Base-by-base conservation (phyloP, 23 tunicate genomes). In the Clavelina lepadiformis region DNA sequence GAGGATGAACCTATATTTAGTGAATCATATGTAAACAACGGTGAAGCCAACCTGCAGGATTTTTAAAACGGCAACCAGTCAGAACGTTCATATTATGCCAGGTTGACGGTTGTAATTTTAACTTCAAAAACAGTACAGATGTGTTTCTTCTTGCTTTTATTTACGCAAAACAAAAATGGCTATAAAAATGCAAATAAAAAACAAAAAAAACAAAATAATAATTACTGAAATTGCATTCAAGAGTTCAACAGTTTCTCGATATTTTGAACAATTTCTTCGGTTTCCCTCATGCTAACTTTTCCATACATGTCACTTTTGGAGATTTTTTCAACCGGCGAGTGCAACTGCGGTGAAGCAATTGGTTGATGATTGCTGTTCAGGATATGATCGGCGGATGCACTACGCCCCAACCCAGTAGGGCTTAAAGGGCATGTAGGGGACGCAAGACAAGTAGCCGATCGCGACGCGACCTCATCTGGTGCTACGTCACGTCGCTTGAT, bases 221-320 rank as follows among this genome's bases (percentile, higher is more conserved):
- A n/a, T n/a, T n/a, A n/a, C n/a, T n/a, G n/a, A n/a, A n/a, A n/a
- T n/a, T n/a, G 47, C 2, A 18, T 27, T 62, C 33, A 68, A 29
- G 84, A 54, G 51, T 57, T 47, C 13, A 80, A 34, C 5, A 78
- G 58, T 46, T 69, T 78, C 27, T 78, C 85, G 28, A 78, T 78
- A 27, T 78, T 78, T 20, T 68, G 58, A 8, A 78, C 75, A 31
- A 78, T 78, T 37, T 78, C 85, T 33, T 69, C 34, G 32, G 85
- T 78, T 59, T 78, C 85, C 15, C 49, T 61, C 77, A 70, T 70
- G 74, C 72, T 70, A 1, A 70, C 77, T 30, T 61, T 35, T 49
- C 38, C 56, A 34, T 36, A 32, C 21, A 26, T 5, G 3, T 26
- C 21, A 4, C 18, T 18, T 11, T 44, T 18, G 50, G 15, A 18